phyloP scores from a whole-genome alignment of 2,113 vertebrate species.

The Chitala chitala region DNA sequence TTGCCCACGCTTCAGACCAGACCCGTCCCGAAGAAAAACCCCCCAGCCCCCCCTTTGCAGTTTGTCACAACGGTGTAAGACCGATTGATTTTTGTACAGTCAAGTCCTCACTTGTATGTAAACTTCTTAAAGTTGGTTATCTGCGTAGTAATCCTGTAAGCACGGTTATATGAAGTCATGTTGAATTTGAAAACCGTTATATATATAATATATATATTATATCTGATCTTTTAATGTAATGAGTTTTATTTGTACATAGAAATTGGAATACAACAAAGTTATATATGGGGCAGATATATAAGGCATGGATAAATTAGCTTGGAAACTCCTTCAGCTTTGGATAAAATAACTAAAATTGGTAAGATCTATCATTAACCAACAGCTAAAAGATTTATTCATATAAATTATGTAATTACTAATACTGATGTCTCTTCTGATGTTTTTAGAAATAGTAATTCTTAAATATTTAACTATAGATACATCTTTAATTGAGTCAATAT shows the following conservation, averaged over 20 bases:
- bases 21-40: no score
- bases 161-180: no score
- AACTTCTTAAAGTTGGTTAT: no score
- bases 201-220: no score
- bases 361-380: conserved; percentile 5
- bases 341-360: conserved; percentile 22
- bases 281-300: not conserved
- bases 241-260: conserved; percentile 14
- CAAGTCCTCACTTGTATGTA: no score
- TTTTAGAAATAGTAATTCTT: conserved; percentile 19
- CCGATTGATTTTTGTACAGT: no score
- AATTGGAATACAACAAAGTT: conserved; percentile 4
- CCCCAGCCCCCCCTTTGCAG: no score
- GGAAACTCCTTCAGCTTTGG: conserved; percentile 15
- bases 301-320: conserved; percentile 10
- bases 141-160: no score
- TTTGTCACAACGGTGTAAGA: no score
- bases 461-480: conserved; percentile 22
- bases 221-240: conserved; percentile 17
- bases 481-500: no score
- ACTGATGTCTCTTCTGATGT: conserved; percentile 12
- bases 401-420: not conserved
- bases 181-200: no score
- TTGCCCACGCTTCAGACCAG: no score
- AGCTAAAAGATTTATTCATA: conserved; percentile 17